A percentile compares a stretch with the other conserved stretches of the same genome.
phyloP scores from a whole-genome alignment of 2,797 vertebrate genomes.

The Monodelphis domestica region DNA sequence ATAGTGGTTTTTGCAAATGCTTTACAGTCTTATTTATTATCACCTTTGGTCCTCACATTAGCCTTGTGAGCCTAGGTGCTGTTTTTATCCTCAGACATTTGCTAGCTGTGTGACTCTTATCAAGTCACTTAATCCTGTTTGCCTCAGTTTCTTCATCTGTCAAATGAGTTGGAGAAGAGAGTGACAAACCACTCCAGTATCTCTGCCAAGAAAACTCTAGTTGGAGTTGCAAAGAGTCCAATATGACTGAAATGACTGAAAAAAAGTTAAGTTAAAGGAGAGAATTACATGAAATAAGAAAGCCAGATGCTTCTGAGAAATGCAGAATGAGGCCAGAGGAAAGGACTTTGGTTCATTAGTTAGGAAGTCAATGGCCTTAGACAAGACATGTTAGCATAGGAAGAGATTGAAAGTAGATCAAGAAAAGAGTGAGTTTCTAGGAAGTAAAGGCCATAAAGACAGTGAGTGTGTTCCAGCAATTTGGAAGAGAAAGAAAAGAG shows the following conservation, averaged over 20 bases:
- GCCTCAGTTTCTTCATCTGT: not conserved
- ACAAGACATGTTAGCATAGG: not conserved
- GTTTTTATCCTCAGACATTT: not conserved
- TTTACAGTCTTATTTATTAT: not conserved
- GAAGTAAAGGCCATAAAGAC: not conserved
- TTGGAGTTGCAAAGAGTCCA: no score
- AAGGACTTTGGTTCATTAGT: not conserved
- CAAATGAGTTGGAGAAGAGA: no score
- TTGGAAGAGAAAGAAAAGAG: not conserved
- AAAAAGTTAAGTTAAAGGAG: no score
- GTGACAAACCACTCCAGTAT: no score
- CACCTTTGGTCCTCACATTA: not conserved
- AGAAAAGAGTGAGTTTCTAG: not conserved
- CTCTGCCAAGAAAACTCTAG: no score
- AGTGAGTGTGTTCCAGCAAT: not conserved
- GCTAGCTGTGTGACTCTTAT: not conserved
- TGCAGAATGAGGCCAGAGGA: not conserved
- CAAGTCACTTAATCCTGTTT: not conserved
- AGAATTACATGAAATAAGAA: not conserved
- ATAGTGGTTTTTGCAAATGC: not conserved
- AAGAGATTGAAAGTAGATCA: not conserved
- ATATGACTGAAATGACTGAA: no score
- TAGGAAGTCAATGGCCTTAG: not conserved
- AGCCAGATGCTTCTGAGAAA: not conserved
- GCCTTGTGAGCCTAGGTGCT: not conserved